Conservation (phyloP, 1,140 invertebrate species). For the Magallana angulata region DNA sequence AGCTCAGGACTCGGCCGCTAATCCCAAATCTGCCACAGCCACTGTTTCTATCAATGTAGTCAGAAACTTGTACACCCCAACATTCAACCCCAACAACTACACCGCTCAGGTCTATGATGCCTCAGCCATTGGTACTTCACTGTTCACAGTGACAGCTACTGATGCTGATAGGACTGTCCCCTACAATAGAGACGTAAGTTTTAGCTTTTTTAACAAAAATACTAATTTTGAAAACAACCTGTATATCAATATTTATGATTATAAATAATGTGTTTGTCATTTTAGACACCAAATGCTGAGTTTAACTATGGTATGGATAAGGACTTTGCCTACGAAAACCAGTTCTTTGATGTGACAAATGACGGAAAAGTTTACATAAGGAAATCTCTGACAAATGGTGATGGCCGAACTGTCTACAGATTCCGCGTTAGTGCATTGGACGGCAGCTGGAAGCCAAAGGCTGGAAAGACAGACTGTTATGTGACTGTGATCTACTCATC, state of each 20-base stretch:
- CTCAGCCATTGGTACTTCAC: conserved; percentile 56
- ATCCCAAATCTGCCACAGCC: conserved; percentile 50
- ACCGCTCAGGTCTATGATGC: conserved; percentile 55
- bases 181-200: conserved; percentile 56
- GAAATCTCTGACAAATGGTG: conserved; percentile 42
- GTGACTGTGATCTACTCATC: conserved; percentile 54
- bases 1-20: conserved; percentile 47
- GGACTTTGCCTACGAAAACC: conserved; percentile 50
- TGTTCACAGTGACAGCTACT: conserved; percentile 62
- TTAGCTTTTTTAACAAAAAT: neutral
- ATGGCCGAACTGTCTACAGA: conserved; percentile 46
- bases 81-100: conserved; percentile 50
- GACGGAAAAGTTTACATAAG: conserved; percentile 61
- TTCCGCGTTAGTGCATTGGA: conserved; percentile 62
- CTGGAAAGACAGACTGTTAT: conserved; percentile 49
- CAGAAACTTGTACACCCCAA: conserved; percentile 79
- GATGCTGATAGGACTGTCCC: conserved; percentile 60
- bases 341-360: conserved; percentile 62
- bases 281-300: conserved; percentile 59
- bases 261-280: neutral
- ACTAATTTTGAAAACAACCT: neutral
- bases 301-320: conserved; percentile 59
- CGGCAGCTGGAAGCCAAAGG: conserved; percentile 60
- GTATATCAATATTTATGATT: no score
- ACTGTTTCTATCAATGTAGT: conserved; percentile 82